phyloP scores from a whole-genome alignment of 2,113 vertebrate genomes.

The Gopherus evgoodei region DNA sequence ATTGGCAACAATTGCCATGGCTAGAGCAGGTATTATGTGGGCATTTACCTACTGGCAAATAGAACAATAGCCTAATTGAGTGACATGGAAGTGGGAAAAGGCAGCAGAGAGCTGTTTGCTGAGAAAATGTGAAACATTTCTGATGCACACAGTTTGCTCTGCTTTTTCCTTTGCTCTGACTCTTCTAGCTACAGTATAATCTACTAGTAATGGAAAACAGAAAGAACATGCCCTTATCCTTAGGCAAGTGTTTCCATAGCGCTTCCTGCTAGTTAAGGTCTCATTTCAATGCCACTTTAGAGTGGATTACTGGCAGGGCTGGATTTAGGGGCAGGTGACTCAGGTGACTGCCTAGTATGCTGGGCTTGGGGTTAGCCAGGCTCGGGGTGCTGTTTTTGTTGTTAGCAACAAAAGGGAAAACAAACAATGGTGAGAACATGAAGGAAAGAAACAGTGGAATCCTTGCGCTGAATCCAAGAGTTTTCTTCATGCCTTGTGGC shows the following conservation, averaged over 20 bases:
- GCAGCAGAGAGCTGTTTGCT: fast-evolving
- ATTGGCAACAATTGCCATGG: background rate
- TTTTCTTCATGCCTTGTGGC: too few relatives aligned
- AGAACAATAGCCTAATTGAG: background rate
- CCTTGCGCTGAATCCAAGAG: too few relatives aligned
- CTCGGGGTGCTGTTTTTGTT: too few relatives aligned
- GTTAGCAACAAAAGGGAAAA: too few relatives aligned
- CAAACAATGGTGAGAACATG: too few relatives aligned
- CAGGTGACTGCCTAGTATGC: too few relatives aligned
- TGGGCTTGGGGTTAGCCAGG: too few relatives aligned
- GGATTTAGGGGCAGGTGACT: too few relatives aligned
- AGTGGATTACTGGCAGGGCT: background rate
- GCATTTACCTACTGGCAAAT: background rate
- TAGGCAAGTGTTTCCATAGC: background rate
- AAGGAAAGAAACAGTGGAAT: too few relatives aligned
- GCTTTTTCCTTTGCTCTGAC: background rate
- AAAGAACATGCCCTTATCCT: background rate
- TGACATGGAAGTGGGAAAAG: background rate
- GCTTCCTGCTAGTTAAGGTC: background rate
- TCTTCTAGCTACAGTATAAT: background rate
- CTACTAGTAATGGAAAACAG: background rate
- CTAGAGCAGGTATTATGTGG: background rate
- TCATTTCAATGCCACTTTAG: background rate
- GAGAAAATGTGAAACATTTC: background rate
- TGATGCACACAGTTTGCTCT: background rate